These are phyloP conservation scores for Yponomeuta plumbellus DNA, from an alignment of 2,888 invertebrate genomes.

Conservation along the genomic window DNA sequence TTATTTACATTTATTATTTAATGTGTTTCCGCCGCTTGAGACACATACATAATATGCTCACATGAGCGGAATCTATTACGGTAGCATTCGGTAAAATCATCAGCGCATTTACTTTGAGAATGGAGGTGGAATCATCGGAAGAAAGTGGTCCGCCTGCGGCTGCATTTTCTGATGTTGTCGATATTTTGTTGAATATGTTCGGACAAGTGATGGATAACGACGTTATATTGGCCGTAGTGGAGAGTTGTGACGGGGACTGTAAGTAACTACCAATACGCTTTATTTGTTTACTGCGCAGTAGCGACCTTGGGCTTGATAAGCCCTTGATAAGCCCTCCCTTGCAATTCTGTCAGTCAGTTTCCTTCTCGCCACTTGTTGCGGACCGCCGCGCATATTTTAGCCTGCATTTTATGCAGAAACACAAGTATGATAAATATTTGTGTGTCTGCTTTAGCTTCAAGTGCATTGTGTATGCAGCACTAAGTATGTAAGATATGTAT, in stretches of 20 bases:
- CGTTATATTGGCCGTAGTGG: conserved; percentile 50
- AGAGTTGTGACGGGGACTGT: conserved; percentile 58
- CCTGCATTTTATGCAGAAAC: too few relatives aligned
- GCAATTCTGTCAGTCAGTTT: not conserved
- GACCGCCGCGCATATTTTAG: too few relatives aligned
- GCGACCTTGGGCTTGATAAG: not conserved
- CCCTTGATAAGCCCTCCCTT: not conserved
- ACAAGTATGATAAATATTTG: too few relatives aligned
- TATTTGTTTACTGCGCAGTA: conserved; percentile 11
- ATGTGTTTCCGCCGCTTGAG: not conserved
- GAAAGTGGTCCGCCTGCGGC: not conserved
- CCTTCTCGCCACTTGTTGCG: not conserved
- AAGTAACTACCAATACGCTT: conserved; percentile 34
- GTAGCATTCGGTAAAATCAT: not conserved
- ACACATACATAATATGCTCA: too few relatives aligned
- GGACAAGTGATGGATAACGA: conserved; percentile 45
- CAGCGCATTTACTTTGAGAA: not conserved
- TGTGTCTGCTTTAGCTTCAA: too few relatives aligned
- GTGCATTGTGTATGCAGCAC: too few relatives aligned
- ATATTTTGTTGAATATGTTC: conserved; percentile 49
- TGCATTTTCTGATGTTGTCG: conserved; percentile 37
- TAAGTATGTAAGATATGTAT: too few relatives aligned
- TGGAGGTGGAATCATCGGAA: not conserved
- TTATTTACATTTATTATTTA: not conserved
- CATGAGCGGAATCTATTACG: not conserved